phyloP scores from a whole-genome alignment of 2,888 invertebrate genomes.

The Xylophagus ater region DNA sequence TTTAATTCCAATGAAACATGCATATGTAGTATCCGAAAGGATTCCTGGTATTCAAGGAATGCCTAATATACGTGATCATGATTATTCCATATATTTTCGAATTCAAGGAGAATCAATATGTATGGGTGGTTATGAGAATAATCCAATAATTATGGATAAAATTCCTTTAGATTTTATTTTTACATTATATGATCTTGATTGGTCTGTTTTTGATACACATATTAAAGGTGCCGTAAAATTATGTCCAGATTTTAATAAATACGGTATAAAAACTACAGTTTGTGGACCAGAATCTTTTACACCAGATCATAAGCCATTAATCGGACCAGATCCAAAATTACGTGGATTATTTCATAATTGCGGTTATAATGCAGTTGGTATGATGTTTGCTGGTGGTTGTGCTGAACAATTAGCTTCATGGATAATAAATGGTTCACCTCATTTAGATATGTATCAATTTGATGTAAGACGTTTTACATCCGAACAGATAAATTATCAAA shows the following conservation, averaged over 20 bases:
- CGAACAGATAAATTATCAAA: slow-evolving; percentile 53
- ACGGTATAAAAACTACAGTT: slow-evolving; percentile 75
- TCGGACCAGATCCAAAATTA: slow-evolving; percentile 62
- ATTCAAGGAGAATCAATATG: slow-evolving; percentile 72
- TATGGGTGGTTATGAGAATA: slow-evolving; percentile 79
- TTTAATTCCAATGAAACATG: slow-evolving; percentile 73
- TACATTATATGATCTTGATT: slow-evolving; percentile 75
- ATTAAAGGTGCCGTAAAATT: slow-evolving; percentile 59
- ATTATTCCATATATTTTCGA: slow-evolving; percentile 69
- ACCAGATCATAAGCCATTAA: slow-evolving; percentile 78
- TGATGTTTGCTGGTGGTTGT: slow-evolving; percentile 85
- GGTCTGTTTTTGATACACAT: slow-evolving; percentile 71
- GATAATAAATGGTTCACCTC: slow-evolving; percentile 72
- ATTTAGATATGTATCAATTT: slow-evolving; percentile 74
- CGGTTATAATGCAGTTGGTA: slow-evolving; percentile 83
- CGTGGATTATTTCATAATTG: slow-evolving; percentile 75
- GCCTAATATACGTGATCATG: slow-evolving; percentile 81
- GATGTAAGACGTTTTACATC: slow-evolving; percentile 76
- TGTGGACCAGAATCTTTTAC: slow-evolving; percentile 90
- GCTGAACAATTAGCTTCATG: slow-evolving; percentile 76
- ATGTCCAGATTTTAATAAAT: slow-evolving; percentile 59
- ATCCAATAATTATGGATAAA: slow-evolving; percentile 70
- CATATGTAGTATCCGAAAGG: slow-evolving; percentile 72
- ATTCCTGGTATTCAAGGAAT: slow-evolving; percentile 61
- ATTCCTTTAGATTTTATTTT: slow-evolving; percentile 69